phyloP scores from a whole-genome alignment of 2,113 vertebrate species.

The Lasiurus cinereus region DNA sequence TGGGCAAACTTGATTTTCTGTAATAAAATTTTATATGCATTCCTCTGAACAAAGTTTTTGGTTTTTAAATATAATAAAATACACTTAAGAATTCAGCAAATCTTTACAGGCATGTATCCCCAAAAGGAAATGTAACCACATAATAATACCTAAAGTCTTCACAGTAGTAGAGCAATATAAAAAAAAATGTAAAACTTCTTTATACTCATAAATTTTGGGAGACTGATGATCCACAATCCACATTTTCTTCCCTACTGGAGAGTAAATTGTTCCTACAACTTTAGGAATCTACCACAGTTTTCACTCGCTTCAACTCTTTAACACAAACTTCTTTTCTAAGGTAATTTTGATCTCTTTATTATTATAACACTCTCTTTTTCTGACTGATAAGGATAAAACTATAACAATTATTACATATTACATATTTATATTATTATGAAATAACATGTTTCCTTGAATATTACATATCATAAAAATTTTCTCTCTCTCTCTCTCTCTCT shows the following conservation, averaged over 20 bases:
- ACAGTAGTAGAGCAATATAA: slow-evolving; percentile 10
- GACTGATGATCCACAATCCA: not conserved
- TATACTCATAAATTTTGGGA: not conserved
- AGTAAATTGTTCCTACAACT: slow-evolving; percentile 13
- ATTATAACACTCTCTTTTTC: not conserved
- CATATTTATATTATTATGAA: slow-evolving; percentile 7
- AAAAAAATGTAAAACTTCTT: slow-evolving; percentile 58
- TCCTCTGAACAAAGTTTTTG: slow-evolving; percentile 55
- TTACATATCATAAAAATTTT: not conserved
- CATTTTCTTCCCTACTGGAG: not conserved
- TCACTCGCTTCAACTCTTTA: not conserved
- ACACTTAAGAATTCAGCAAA: slow-evolving; percentile 34
- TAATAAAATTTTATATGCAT: slow-evolving; percentile 49
- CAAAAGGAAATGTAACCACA: slow-evolving; percentile 20
- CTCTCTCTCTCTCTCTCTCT: too few relatives aligned
- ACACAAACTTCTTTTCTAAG: not conserved
- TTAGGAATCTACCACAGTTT: not conserved
- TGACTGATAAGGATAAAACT: slow-evolving; percentile 29
- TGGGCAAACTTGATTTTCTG: slow-evolving; percentile 36
- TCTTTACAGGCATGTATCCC: not conserved
- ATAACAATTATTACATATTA: not conserved
- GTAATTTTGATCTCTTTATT: slow-evolving; percentile 7
- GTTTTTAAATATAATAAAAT: slow-evolving; percentile 44
- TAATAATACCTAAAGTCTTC: slow-evolving; percentile 46
- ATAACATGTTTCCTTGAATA: not conserved